Evolutionary conservation across 2,888 invertebrate genomes (phyloP).

Genomic region (Xestia rhomboidea): DNA sequence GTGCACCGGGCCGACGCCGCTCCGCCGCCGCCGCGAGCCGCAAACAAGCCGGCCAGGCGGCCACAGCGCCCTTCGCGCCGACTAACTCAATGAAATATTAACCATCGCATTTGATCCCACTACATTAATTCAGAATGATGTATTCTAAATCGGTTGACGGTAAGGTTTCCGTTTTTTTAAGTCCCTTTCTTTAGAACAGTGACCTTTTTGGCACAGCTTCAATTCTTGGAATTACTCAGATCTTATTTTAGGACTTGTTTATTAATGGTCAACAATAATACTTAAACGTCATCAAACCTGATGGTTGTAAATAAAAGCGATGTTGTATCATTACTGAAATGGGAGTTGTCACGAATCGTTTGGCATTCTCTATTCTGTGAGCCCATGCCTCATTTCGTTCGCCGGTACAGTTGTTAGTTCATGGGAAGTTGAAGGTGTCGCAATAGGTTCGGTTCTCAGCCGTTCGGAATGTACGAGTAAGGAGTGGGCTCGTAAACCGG

Average conservation of each 20-base stretch:
- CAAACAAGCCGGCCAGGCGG: constrained; percentile 31
- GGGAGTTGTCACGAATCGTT: background rate
- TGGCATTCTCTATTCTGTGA: background rate
- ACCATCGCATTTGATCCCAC: constrained; percentile 23
- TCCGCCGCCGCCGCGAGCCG: constrained; percentile 10
- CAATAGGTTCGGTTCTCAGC: constrained; percentile 11
- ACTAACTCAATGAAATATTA: constrained; percentile 53
- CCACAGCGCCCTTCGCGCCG: background rate
- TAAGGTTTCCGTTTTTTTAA: background rate
- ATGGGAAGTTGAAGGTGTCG: constrained; percentile 8
- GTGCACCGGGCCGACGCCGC: constrained; percentile 64
- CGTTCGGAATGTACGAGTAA: constrained; percentile 22
- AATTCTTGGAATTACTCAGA: constrained; percentile 30
- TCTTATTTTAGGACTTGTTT: constrained; percentile 17
- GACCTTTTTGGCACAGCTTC: constrained; percentile 58
- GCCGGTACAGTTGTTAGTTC: background rate
- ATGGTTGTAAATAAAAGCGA: background rate
- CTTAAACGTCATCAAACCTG: background rate
- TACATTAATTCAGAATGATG: constrained; percentile 10
- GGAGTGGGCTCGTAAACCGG: constrained; percentile 22
- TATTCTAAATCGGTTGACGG: background rate
- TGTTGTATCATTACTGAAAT: background rate
- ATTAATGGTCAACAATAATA: background rate
- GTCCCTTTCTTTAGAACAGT: constrained; percentile 29
- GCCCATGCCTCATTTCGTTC: constrained; percentile 2